phyloP scores from a whole-genome alignment of 2,113 vertebrate species.

The Mus musculus region DNA sequence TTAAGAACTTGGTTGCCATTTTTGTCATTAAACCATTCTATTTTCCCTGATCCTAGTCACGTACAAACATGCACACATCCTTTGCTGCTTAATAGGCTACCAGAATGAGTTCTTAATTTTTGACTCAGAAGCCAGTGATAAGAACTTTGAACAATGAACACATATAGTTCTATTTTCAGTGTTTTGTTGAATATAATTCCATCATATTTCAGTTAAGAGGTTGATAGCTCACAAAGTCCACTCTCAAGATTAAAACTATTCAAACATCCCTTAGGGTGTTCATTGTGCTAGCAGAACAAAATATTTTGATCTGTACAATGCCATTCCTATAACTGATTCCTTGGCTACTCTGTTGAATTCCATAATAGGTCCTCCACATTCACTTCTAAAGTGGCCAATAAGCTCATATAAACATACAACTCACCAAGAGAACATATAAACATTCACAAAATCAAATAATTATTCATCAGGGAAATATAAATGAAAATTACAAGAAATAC shows the following conservation, averaged over 20 bases:
- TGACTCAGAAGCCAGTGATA: conserved; percentile 9
- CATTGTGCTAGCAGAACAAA: conserved; percentile 19
- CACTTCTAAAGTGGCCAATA: background rate
- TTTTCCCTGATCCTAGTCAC: background rate
- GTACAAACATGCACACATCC: background rate
- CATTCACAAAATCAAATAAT: background rate
- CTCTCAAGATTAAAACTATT: conserved; percentile 63
- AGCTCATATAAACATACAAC: background rate
- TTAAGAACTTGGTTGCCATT: background rate
- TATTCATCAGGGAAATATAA: conserved; percentile 26
- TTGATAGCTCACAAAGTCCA: conserved; percentile 69
- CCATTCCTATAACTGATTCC: conserved; percentile 51
- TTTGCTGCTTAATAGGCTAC: background rate
- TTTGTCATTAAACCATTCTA: background rate
- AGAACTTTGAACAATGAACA: background rate
- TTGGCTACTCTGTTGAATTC: conserved; percentile 10
- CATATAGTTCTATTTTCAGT: conserved; percentile 58
- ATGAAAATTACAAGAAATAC: conserved; percentile 37
- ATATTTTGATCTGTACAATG: background rate
- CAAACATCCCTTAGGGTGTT: conserved; percentile 47
- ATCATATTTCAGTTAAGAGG: conserved; percentile 61
- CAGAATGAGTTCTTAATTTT: background rate
- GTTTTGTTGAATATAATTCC: conserved; percentile 62
- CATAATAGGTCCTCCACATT: background rate
- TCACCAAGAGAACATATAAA: background rate